phyloP scores from a whole-genome alignment of 2,888 invertebrate genomes.

The Ashinkailepas kermadecensis region DNA sequence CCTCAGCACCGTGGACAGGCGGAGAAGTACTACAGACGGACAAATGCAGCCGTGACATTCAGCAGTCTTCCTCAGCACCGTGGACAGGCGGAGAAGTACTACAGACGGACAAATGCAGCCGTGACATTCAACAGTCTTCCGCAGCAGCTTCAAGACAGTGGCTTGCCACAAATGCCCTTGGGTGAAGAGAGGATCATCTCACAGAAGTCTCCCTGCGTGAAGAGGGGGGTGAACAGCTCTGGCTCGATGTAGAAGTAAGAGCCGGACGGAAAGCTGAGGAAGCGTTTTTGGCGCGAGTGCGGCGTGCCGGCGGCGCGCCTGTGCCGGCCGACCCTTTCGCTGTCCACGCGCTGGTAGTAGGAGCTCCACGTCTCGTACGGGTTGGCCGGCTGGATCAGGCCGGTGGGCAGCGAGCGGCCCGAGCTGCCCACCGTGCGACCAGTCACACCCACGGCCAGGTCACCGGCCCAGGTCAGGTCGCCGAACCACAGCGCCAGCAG shows the following conservation, averaged over 20 bases:
- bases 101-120: too few species aligned
- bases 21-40: too few species aligned
- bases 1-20: too few species aligned
- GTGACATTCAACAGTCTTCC: too few species aligned
- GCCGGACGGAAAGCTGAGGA: conserved; percentile 7
- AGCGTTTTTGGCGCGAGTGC: conserved; percentile 11
- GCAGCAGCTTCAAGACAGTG: too few species aligned
- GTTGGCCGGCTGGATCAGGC: not conserved
- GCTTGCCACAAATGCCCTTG: too few species aligned
- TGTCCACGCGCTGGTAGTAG: not conserved
- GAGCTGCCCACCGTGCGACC: not conserved
- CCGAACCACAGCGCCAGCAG: not conserved
- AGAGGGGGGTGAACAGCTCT: not conserved
- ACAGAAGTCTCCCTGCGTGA: conserved; percentile 4
- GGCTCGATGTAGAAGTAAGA: not conserved
- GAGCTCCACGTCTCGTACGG: conserved; percentile 20
- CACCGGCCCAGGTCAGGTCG: not conserved
- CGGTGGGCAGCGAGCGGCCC: not conserved
- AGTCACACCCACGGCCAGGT: not conserved
- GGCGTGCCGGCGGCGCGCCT: not conserved
- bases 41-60: too few species aligned
- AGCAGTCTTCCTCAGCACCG: too few species aligned
- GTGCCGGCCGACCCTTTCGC: not conserved
- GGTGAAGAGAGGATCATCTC: not conserved
- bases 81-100: too few species aligned